Percentiles rank a stretch among this genome's conserved stretches.
Evolutionary conservation across 2,888 invertebrate genomes (phyloP).

Genomic region (Nemoura dubitans): DNA sequence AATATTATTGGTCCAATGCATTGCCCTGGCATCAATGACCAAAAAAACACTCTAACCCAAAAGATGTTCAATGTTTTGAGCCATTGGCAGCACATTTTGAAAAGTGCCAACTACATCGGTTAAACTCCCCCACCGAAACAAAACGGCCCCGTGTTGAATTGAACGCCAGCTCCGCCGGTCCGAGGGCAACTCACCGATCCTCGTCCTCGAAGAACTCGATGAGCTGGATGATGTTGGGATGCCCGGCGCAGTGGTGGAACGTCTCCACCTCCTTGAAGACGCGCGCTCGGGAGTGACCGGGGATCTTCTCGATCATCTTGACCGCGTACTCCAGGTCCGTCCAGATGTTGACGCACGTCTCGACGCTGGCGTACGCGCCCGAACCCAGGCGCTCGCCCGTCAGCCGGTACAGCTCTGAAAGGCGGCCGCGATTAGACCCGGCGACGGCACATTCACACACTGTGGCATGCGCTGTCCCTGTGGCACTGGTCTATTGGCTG

Average conservation of each 20-base stretch:
- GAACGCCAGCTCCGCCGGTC: too few relatives aligned
- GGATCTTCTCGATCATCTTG: slow-evolving; percentile 95
- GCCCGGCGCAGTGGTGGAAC: slow-evolving; percentile 97
- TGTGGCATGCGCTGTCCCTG: too few relatives aligned
- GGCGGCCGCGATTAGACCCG: background rate
- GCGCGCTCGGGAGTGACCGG: slow-evolving; percentile 91
- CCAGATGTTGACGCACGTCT: slow-evolving; percentile 90
- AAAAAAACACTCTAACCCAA: too few relatives aligned
- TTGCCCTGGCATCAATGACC: too few relatives aligned
- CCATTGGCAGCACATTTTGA: too few relatives aligned
- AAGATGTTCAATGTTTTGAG: too few relatives aligned
- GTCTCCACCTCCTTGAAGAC: slow-evolving; percentile 99
- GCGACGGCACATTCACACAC: background rate
- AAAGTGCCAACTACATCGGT: too few relatives aligned
- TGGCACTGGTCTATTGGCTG: too few relatives aligned
- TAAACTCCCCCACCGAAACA: too few relatives aligned
- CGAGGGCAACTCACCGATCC: slow-evolving; percentile 76
- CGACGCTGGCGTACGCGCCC: slow-evolving; percentile 96
- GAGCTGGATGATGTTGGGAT: slow-evolving; percentile 97
- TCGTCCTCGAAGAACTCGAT: slow-evolving; percentile 98
- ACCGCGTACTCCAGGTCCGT: slow-evolving; percentile 96
- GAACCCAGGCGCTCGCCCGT: slow-evolving; percentile 96
- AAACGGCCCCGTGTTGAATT: too few relatives aligned
- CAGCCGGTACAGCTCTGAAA: slow-evolving; percentile 88
- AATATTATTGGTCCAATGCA: too few relatives aligned